phyloP scores from a whole-genome alignment of 2,888 invertebrate genomes.

The Drosophila anomalata region DNA sequence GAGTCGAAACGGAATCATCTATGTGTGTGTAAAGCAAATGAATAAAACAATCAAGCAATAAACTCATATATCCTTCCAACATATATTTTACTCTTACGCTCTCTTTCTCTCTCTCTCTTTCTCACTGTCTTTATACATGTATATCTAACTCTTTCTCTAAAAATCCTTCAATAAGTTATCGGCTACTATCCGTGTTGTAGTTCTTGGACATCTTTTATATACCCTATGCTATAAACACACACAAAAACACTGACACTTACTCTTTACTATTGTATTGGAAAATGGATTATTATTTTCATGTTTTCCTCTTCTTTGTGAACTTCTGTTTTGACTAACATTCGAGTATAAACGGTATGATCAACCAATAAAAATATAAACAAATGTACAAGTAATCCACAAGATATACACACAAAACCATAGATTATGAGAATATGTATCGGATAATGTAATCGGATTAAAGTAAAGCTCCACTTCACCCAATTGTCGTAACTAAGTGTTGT shows the following conservation, averaged over 20 bases:
- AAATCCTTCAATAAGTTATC: conserved; percentile 49
- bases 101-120: conserved; percentile 26
- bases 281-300: conserved; percentile 22
- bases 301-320: conserved; percentile 31
- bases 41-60: conserved; percentile 33
- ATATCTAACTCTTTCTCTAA: conserved; percentile 22
- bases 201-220: conserved; percentile 54
- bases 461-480: conserved; percentile 28
- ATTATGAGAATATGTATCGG: conserved; percentile 19
- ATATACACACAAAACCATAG: conserved; percentile 49
- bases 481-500: conserved; percentile 42
- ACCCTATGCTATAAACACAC: conserved; percentile 6
- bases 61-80: conserved; percentile 36
- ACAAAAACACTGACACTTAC: conserved; percentile 8
- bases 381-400: conserved; percentile 9
- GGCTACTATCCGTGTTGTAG: conserved; percentile 70
- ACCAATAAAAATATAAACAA: conserved; percentile 56
- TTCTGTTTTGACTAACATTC: conserved; percentile 32
- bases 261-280: conserved; percentile 1
- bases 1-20: conserved; percentile 17
- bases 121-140: conserved; percentile 9
- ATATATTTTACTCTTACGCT: conserved; percentile 40
- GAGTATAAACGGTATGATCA: conserved; percentile 50
- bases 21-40: conserved; percentile 44
- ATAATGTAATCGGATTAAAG: conserved; percentile 18